These are phyloP conservation scores for Hofmannophila pseudospretella DNA, from an alignment of 2,888 invertebrate genomes.

Conservation along the genomic window DNA sequence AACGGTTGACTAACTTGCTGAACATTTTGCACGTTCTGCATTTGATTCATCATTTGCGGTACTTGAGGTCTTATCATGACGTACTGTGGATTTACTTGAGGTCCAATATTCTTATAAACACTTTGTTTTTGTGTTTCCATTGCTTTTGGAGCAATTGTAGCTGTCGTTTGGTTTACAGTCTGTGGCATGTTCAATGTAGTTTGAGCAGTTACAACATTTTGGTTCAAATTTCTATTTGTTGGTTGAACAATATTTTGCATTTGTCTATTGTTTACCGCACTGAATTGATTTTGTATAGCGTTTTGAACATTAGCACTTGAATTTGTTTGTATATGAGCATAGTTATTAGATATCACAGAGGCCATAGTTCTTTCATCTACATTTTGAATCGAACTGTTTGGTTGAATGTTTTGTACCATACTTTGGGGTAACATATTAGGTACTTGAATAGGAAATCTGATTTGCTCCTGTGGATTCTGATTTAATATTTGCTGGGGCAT, in stretches of 20 bases:
- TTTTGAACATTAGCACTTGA: not conserved
- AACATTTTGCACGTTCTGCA: slow-evolving; percentile 10
- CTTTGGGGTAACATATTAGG: slow-evolving; percentile 29
- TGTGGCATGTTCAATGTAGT: not conserved
- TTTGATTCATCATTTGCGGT: slow-evolving; percentile 15
- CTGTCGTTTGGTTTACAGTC: not conserved
- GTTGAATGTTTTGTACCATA: slow-evolving; percentile 27
- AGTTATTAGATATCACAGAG: slow-evolving; percentile 20
- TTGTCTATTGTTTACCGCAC: slow-evolving; percentile 9
- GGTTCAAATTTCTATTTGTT: too few species aligned
- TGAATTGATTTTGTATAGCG: slow-evolving; percentile 2
- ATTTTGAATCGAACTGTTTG: slow-evolving; percentile 20
- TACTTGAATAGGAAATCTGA: slow-evolving; percentile 28
- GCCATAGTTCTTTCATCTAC: slow-evolving; percentile 12
- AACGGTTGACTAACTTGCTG: slow-evolving; percentile 20
- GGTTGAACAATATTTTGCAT: not conserved
- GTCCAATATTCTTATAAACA: slow-evolving; percentile 6
- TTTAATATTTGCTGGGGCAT: slow-evolving; percentile 47
- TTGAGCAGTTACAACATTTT: slow-evolving; percentile 3
- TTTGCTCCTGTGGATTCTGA: slow-evolving; percentile 31
- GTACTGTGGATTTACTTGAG: slow-evolving; percentile 1
- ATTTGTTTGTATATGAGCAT: slow-evolving; percentile 20
- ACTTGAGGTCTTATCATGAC: slow-evolving; percentile 1
- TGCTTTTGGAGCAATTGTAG: slow-evolving; percentile 6
- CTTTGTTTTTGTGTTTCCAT: slow-evolving; percentile 22